Conservation (phyloP, 2,888 invertebrate genomes). For the Slavum lentiscoides region DNA sequence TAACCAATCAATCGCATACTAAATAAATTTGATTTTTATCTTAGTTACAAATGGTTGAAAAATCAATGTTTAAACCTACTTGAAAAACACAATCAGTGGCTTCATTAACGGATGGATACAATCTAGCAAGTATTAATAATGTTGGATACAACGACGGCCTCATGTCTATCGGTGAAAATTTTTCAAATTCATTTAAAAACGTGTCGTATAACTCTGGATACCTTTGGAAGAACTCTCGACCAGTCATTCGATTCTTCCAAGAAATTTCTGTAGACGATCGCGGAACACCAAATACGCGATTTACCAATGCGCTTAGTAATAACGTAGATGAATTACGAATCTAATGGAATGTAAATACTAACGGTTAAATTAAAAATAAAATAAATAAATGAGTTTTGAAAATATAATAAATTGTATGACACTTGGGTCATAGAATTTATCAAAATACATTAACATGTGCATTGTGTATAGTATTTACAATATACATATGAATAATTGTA, state of each 20-base stretch:
- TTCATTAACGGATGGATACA: constrained; percentile 77
- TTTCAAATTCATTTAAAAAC: constrained; percentile 62
- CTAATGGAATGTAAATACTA: constrained; percentile 60
- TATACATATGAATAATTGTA: too few relatives aligned
- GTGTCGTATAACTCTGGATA: constrained; percentile 69
- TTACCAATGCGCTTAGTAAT: constrained; percentile 79
- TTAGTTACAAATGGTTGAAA: constrained; percentile 4
- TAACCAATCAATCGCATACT: not conserved
- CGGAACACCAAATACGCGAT: constrained; percentile 84
- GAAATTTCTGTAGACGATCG: constrained; percentile 66
- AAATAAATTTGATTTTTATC: not conserved
- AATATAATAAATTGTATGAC: not conserved
- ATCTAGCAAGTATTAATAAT: constrained; percentile 74
- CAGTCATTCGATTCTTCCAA: constrained; percentile 72
- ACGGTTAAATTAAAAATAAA: not conserved
- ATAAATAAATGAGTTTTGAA: too few relatives aligned
- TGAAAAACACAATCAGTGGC: constrained; percentile 71
- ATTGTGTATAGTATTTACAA: too few relatives aligned
- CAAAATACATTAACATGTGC: too few relatives aligned
- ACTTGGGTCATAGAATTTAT: not conserved
- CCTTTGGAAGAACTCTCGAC: constrained; percentile 77
- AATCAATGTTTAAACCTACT: constrained; percentile 60
- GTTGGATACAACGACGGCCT: constrained; percentile 69
- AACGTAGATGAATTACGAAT: constrained; percentile 85
- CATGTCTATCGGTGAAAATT: constrained; percentile 58